Evolutionary conservation across 2,888 invertebrate genomes (phyloP), one percentile per base, ranked within the genome.

Genomic region (Nomada goodeniana): DNA sequence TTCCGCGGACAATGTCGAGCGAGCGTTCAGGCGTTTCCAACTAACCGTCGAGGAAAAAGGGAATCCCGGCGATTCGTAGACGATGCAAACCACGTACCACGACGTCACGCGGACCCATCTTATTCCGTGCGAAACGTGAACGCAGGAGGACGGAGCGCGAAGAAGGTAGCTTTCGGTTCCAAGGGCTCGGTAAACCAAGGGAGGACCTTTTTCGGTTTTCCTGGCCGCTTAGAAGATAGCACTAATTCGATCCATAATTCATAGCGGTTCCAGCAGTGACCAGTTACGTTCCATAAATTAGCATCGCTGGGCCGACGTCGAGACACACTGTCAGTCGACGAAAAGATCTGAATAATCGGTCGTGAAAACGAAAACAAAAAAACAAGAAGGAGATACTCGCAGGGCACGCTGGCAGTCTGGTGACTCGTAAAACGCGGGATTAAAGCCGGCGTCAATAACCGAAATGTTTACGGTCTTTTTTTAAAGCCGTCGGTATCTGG

Each of bases 171-270:
- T 63, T 36, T 42, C 18, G 57, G 44, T 15, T 7, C 11, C 44
- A 52, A 61, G 11, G 11, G 55, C 65, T 71, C 81, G 82, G 82
- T 81, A 81, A 81, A 82, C 74, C 15, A 47, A 13, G 18, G 29
- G 10, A 11, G 29, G 70, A 70, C 61, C 76, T 65, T 77, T 83
- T 74, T 55, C 59, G 23, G 15, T 11, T 36, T 18, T 23, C 20
- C 4, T 9, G 53, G 13, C 4, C 47, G 50, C n/a, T 23, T 47
- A 53, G 47, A 42, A 26, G 44, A 47, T 3, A 50, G 42, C 61
- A 68, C 79, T 90, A 90, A 91, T 91, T 90, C 85, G 85, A 89
- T 89, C 87, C 89, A 90, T 90, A 90, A 91, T 90, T 91, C 90
- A 91, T 86, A 88, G 74, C 86, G 85, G 89, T 88, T 89, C 89